Evolutionary conservation across 2,113 vertebrate species (phyloP), one percentile per base, ranked within the genome.

Genomic region (Pterophyllum scalare): DNA sequence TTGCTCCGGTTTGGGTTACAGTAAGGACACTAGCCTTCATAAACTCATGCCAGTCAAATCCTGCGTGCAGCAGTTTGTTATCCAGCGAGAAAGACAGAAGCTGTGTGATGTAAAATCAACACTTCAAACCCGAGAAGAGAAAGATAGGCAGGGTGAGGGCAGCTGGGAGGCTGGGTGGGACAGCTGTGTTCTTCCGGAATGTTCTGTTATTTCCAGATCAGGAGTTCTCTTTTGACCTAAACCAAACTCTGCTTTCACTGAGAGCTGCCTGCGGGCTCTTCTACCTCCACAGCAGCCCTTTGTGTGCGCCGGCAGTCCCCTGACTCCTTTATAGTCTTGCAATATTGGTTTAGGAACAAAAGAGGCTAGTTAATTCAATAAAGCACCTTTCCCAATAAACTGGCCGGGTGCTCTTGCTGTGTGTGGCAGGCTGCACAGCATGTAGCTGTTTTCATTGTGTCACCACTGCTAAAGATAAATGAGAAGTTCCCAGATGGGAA

Each of bases 171-270:
- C 82, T 46, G 14, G 86, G 92, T 82, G 59, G n/a, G 9, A 93
- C 67, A 56, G 92, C 5, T 0, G 89, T 87, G 76, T 83, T 93
- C 93, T 95, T 93, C 94, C 9, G 10, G 91, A 93, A 95, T 95
- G 91, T 93, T 88, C 87, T 87, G 88, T 96, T 95, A 94, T 96
- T 96, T 96, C 95, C 94, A 96, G 88, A 95, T 94, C 94, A 94
- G 84, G 93, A 94, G 90, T 90, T 96, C 89, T 94, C 92, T 95
- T 95, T 95, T 95, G 94, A 94, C 92, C 93, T 91, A 88, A 93
- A 94, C 90, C 95, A 94, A 96, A 95, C 90, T 93, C 92, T 91
- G 81, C 92, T 89, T 92, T 92, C 90, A 94, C 52, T 61, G 86
- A 87, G 88, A 88, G 92, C 90, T 75, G 89, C 92, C 94, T 87